Base-by-base conservation (phyloP, 2,113 vertebrate species). In the Perca schrenkii region DNA sequence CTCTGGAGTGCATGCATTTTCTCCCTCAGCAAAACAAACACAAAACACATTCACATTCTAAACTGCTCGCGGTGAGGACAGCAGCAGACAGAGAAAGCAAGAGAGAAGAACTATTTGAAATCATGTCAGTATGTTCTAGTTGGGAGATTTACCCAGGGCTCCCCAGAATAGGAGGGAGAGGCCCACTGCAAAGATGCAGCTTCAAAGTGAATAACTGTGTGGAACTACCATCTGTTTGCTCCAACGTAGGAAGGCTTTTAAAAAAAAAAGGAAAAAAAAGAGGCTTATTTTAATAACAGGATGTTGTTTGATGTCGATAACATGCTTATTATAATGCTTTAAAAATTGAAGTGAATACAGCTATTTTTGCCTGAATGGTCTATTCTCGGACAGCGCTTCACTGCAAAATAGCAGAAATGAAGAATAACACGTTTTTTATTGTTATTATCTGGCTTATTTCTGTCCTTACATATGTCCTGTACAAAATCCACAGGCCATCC, bases 11-110 rank as follows among this genome's bases (percentile, higher is more conserved):
- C 87, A 85, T 87, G 83, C 85, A 84, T 86, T 85, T 89, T 89
- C 94, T 94, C 94, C 92, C 89, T 85, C 82, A 89, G 95, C 95
- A 94, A 93, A 96, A 95, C 93, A 96, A 95, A 96, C 95, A 95
- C 85, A 78, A 92, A 93, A 84, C 77, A 83, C 82, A 88, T 92
- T 92, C 77, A 50, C 87, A 89, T 92, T 92, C 86, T 73, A 63
- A 82, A 79, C 70, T 34, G 82, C 86, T 84, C 10, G 52, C 47
- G 3, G 75, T 80, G 65, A 89, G 83, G 80, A 88, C 49, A 31
- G 84, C 77, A 21, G 74, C 83, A 87, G 67, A 60, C 61, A 6
- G 53, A 74, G 77, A 62, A 69, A 89, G 77, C 58, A 62, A 53
- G 36, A 69, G 56, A 83, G 77, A 19, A 36, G 52, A 63, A 77